phyloP scores from a whole-genome alignment of 2,113 vertebrate species.

The Xenopus laevis region DNA sequence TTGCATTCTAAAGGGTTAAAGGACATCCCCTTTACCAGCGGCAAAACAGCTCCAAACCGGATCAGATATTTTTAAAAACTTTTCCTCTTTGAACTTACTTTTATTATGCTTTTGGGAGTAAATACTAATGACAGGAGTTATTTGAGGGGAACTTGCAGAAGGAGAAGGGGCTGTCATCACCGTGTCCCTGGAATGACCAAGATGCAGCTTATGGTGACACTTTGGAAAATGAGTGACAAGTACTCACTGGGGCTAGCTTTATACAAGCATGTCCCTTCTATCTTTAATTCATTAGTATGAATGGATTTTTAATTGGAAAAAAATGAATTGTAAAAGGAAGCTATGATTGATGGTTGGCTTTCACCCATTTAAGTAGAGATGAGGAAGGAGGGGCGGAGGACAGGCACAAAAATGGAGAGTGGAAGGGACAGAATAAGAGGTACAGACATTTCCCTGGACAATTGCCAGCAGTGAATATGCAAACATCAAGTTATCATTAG shows the following conservation, averaged over 20 bases:
- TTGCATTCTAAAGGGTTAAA: too few relatives aligned
- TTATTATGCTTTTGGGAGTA: too few relatives aligned
- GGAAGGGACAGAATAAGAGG: conserved; percentile 4
- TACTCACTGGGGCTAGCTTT: conserved; percentile 24
- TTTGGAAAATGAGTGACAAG: conserved; percentile 27
- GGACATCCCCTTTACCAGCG: too few relatives aligned
- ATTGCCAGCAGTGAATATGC: conserved; percentile 11
- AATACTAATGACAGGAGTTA: too few relatives aligned
- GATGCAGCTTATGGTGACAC: not conserved
- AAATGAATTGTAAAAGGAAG: conserved; percentile 43
- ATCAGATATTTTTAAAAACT: too few relatives aligned
- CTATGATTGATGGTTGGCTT: conserved; percentile 36
- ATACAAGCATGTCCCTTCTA: conserved; percentile 22
- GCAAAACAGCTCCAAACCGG: too few relatives aligned
- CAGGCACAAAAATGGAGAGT: not conserved
- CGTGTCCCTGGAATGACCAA: too few relatives aligned
- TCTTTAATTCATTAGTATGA: conserved; percentile 43
- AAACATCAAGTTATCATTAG: conserved; percentile 1
- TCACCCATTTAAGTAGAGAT: conserved; percentile 33
- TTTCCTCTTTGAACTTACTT: too few relatives aligned
- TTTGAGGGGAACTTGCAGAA: too few relatives aligned
- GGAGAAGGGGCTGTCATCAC: too few relatives aligned
- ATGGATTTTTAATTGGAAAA: conserved; percentile 45
- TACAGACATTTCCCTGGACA: conserved; percentile 25
- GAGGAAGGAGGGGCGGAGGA: conserved; percentile 9